Evolutionary conservation across 2,797 vertebrate genomes (phyloP), one percentile per base, ranked within the genome.

Genomic region (Myotis planiceps): DNA sequence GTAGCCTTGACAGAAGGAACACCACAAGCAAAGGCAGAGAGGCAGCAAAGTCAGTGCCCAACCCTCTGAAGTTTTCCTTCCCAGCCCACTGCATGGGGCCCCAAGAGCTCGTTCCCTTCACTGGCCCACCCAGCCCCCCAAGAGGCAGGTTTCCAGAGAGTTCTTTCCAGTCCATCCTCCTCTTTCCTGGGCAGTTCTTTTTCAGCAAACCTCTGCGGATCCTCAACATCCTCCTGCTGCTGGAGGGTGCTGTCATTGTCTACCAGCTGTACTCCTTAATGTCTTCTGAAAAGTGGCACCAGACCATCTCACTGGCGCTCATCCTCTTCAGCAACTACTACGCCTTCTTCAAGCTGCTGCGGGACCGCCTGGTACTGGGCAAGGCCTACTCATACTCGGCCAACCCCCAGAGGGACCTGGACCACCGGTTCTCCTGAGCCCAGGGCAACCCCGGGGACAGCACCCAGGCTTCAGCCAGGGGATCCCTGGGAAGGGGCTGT

Each of bases 321-420:
- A 99, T 99, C 96, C 99, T 99, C 97, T 99, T 99, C 99, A 99
- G 99, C 98, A 99, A 99, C 98, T 99, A 99, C 97, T 99, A 99
- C 2, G 99, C 99, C 98, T 99, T 99, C 98, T 99, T 99, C 98
- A 99, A 99, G 98, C 99, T 99, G 95, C 99, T 99, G 92, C 99
- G 99, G 98, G 99, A 99, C 99, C 99, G 99, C 88, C 99, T 99
- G 96, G 99, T 99, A 90, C 95, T 99, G 92, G 99, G 99, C 92
- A 99, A 99, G 97, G 99, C 99, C 3, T 99, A 99, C 97, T 99
- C 99, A 0, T 99, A 99, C 27, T 98, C 98, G 66, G 98, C 99
- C 92, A 98, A 97, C 98, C 94, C 96, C 58, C 99, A 97, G 76
- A 96, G 99, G 97, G 99, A 99, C 63, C 98, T 99, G 13, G 99